These are phyloP conservation scores for Anguilla rostrata DNA, from an alignment of 2,113 vertebrate species.

Conservation along the genomic window DNA sequence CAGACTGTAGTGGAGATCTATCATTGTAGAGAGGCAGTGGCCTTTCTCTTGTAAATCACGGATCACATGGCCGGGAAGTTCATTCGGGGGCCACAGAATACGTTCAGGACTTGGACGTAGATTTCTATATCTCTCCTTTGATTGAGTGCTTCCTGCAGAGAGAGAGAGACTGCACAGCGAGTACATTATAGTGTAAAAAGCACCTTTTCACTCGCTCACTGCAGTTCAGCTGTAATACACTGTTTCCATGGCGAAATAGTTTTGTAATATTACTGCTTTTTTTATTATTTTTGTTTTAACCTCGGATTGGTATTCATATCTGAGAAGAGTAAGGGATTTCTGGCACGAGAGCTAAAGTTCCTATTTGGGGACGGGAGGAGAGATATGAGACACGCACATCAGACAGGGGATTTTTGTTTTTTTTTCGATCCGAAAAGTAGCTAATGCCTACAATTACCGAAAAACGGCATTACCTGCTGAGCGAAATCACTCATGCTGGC, in stretches of 20 bases:
- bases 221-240: conserved; percentile 41
- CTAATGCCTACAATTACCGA: not conserved
- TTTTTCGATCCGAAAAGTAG: not conserved
- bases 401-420: conserved; percentile 54
- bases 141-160: conserved; percentile 68
- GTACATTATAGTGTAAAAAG: conserved; percentile 67
- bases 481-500: not conserved
- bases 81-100: conserved; percentile 77
- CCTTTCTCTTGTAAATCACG: conserved; percentile 77
- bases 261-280: not conserved
- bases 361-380: conserved; percentile 43
- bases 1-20: conserved; percentile 65
- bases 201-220: conserved; percentile 59
- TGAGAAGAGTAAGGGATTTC: conserved; percentile 27
- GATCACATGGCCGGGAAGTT: conserved; percentile 75
- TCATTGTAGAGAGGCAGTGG: conserved; percentile 70
- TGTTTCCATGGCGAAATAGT: not conserved
- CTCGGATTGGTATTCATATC: conserved; percentile 13
- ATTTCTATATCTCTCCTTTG: conserved; percentile 63
- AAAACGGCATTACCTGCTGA: not conserved
- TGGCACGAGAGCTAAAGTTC: conserved; percentile 14
- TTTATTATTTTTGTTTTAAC: not conserved
- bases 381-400: not conserved
- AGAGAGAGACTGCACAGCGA: conserved; percentile 47
- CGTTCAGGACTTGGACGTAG: conserved; percentile 65